phyloP scores from a whole-genome alignment of 2,797 vertebrate species.

The Podarcis lilfordi region DNA sequence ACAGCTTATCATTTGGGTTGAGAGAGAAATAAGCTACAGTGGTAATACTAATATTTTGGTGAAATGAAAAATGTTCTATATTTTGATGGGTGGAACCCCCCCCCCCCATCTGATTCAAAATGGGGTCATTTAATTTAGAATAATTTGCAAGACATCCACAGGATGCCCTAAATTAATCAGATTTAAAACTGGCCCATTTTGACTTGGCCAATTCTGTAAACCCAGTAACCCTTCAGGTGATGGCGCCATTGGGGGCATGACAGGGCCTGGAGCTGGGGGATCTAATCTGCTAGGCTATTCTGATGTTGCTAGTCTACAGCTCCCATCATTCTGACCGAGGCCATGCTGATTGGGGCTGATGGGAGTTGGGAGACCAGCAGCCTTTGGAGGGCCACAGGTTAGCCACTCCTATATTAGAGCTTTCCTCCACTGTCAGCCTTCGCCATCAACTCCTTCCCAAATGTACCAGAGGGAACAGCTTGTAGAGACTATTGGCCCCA shows the following conservation, averaged over 20 bases:
- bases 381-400: too few species aligned
- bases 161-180: background rate
- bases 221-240: background rate
- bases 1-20: conserved; percentile 17
- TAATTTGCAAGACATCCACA: background rate
- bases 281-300: background rate
- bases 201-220: background rate
- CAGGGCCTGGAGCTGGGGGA: background rate
- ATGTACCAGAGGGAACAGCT: background rate
- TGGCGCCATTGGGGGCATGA: background rate
- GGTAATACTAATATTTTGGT: conserved; percentile 24
- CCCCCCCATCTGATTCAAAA: background rate
- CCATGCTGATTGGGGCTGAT: too few species aligned
- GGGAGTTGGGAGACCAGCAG: too few species aligned
- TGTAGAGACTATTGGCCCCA: background rate
- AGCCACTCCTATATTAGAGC: too few species aligned
- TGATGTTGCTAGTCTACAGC: background rate
- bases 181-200: background rate
- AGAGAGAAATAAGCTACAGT: conserved; percentile 15
- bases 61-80: conserved; percentile 1
- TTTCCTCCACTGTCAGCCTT: background rate
- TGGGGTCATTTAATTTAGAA: background rate
- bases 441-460: background rate
- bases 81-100: background rate
- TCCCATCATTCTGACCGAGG: background rate